Evolutionary conservation across 2,888 invertebrate genomes (phyloP).

Genomic region (Dasypolia templi): DNA sequence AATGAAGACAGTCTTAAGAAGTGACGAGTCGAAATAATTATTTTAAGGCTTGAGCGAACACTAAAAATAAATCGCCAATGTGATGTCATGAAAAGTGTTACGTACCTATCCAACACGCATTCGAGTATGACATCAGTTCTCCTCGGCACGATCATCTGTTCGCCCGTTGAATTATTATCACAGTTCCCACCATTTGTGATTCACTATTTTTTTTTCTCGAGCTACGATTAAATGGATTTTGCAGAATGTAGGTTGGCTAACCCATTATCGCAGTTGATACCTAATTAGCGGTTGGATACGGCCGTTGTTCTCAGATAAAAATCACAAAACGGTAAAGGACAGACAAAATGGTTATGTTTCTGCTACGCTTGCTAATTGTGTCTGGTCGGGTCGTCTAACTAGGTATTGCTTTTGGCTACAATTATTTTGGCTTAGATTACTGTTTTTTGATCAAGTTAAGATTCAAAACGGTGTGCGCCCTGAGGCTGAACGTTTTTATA

Average conservation of each 20-base stretch:
- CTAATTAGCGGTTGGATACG: conserved; percentile 51
- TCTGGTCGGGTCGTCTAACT: conserved; percentile 28
- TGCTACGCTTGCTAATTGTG: conserved; percentile 31
- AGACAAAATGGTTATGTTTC: conserved; percentile 26
- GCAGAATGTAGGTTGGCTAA: conserved; percentile 58
- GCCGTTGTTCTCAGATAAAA: conserved; percentile 57
- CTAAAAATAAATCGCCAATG: conserved; percentile 86
- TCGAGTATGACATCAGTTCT: conserved; percentile 87
- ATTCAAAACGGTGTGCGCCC: conserved; percentile 13
- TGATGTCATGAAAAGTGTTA: conserved; percentile 89
- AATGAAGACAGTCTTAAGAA: conserved; percentile 73
- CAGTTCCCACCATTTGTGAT: conserved; percentile 76
- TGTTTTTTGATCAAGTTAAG: conserved; percentile 17
- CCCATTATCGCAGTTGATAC: conserved; percentile 51
- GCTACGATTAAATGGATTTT: conserved; percentile 59
- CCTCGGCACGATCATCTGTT: conserved; percentile 81
- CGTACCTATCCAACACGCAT: conserved; percentile 83
- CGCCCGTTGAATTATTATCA: conserved; percentile 79
- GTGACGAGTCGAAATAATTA: conserved; percentile 83
- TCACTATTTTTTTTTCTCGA: conserved; percentile 68
- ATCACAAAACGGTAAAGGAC: conserved; percentile 45
- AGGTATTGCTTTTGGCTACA: conserved; percentile 9
- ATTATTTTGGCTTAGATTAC: conserved; percentile 22
- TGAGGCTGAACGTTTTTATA: conserved; percentile 20
- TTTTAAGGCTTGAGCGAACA: conserved; percentile 85